phyloP scores from a whole-genome alignment of 2,113 vertebrate species.

The Mesitornis unicolor region DNA sequence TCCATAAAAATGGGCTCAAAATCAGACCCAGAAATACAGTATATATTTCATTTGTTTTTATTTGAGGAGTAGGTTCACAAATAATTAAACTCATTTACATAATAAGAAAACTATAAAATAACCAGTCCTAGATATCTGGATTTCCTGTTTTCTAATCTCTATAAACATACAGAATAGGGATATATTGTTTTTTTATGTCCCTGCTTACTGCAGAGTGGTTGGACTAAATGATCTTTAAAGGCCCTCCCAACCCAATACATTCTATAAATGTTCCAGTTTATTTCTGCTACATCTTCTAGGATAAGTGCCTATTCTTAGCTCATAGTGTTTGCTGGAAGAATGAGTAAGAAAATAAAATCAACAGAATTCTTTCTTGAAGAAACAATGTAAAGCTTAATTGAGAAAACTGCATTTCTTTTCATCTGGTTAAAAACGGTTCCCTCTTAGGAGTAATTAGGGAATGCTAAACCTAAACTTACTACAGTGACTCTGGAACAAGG shows the following conservation, averaged over 20 bases:
- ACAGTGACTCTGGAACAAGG: neutral
- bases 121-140: neutral
- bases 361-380: rapidly evolving
- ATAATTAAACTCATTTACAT: neutral
- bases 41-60: neutral
- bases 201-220: too few relatives aligned
- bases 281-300: neutral
- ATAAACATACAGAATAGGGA: neutral
- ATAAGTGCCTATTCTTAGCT: neutral
- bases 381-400: neutral
- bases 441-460: neutral
- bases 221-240: too few relatives aligned
- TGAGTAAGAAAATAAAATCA: neutral
- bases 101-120: neutral
- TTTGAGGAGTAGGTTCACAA: neutral
- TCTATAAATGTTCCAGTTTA: neutral
- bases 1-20: neutral
- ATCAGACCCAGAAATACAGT: neutral
- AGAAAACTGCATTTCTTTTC: neutral
- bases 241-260: too few relatives aligned
- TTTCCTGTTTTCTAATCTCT: neutral
- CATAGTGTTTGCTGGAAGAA: neutral
- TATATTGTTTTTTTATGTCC: neutral
- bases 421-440: neutral
- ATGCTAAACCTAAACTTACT: neutral